Evolutionary conservation across 1,140 invertebrate genomes (phyloP), one percentile per base, ranked within the genome.

Genomic region (Drosophila auraria): DNA sequence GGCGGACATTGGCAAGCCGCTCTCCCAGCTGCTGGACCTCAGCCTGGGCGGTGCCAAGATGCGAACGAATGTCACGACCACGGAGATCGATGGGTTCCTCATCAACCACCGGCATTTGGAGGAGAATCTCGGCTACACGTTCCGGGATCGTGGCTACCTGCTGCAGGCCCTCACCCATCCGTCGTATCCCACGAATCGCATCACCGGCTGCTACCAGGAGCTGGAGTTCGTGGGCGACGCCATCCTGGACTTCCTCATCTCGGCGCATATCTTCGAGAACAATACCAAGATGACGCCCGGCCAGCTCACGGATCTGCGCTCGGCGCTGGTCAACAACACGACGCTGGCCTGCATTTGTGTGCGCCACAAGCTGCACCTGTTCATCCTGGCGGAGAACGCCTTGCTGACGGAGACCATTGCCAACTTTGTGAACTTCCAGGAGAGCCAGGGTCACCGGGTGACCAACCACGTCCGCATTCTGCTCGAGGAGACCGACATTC

Each of bases 201-300:
- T 97, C 20, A 99, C 98, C 0, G 96, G 97, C 78, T 98, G 97
- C 90, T 99, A 99, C 93, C 97, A 99, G 92, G 94, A 98, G 51
- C 93, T 99, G 9, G 98, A 99, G 93, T 99, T 99, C 93, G 94
- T 99, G 5, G 98, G 98, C 25, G 98, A 99, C 94, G 98, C 98
- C 5, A 96, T 99, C 42, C 94, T 99, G 42, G 98, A 99, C 94
- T 99, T 98, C 93, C 93, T 99, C 0, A 97, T 99, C 7, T 99
- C 98, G 0, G 94, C 95, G 14, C 95, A 98, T 82, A 96, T 99
- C 51, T 99, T 96, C 90, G 97, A 99, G 93, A 94, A 95, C 20
- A 95, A 94, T 70, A 90, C 91, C 0, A 87, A 95, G 60, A 94
- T 96, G 90, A 95, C 93, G 47, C 98, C 97, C 0, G 98, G 98